A percentile compares a stretch with the other conserved stretches of the same genome.
Conservation (phyloP, 1,140 invertebrate species). For the Lerema accius region DNA sequence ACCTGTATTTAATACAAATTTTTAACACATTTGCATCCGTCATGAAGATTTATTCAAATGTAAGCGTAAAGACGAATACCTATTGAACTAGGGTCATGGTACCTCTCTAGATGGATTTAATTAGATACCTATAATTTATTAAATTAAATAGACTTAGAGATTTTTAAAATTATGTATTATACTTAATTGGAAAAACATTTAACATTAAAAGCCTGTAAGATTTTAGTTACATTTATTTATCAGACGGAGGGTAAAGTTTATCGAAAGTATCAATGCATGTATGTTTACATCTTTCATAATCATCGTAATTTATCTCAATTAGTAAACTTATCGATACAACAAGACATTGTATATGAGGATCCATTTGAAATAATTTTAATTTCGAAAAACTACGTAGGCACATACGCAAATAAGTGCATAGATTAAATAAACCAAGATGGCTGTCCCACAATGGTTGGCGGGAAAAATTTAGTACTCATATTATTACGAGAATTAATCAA, state of each 20-base stretch:
- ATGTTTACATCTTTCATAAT: too few relatives aligned
- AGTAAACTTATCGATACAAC: neutral
- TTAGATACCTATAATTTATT: neutral
- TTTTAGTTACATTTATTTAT: too few relatives aligned
- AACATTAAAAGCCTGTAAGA: too few relatives aligned
- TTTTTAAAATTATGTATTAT: too few relatives aligned
- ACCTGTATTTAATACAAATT: conserved; percentile 4
- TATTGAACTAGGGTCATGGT: conserved; percentile 40
- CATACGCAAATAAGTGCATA: conserved; percentile 1
- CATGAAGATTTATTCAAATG: conserved; percentile 13
- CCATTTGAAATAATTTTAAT: conserved; percentile 1
- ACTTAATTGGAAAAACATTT: too few relatives aligned
- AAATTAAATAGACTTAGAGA: neutral
- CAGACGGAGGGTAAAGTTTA: too few relatives aligned
- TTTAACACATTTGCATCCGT: conserved; percentile 2
- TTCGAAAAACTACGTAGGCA: neutral
- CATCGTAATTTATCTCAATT: neutral
- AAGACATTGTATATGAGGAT: neutral
- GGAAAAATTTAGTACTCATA: conserved; percentile 39
- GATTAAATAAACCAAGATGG: conserved; percentile 43
- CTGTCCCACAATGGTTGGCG: conserved; percentile 50
- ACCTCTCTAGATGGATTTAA: conserved; percentile 2
- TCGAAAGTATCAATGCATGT: too few relatives aligned
- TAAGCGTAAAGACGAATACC: neutral
- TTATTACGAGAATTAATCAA: conserved; percentile 64